Base-by-base conservation (phyloP, 1,140 invertebrate species). In the Trichonephila clavipes region DNA sequence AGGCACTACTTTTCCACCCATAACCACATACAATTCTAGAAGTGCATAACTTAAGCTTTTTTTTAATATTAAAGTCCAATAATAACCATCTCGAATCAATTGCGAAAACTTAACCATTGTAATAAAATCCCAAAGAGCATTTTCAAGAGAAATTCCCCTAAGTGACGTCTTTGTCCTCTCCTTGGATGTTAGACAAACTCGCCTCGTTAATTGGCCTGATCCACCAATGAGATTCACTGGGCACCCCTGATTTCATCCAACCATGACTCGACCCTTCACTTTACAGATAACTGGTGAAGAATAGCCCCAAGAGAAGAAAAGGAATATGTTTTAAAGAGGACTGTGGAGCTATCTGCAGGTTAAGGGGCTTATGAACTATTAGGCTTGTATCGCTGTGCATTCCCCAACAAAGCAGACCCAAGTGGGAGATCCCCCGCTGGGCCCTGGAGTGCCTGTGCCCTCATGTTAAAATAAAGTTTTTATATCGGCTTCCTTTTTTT, bases 281-380 rank as follows among this genome's bases (percentile, higher is more conserved):
- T 77, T 28, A 34, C 14, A 21, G 21, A 64, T 64, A 64, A 64
- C 62, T 21, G 62, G 62, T 19, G 5, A 18, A 64, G 14, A 77
- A 28, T 34, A 40, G 66, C 72, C 6, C 2, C 51, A 61, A 61
- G 10, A 51, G 58, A 34, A 61, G 24, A 82, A 90, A 82, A 62
- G 51, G 69, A 81, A 90, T 90, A 81, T 64, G 51, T 61, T 90
- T 82, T 61, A 44, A 58, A 83, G 66, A 28, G 88, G n/a, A 77
- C 72, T 34, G 44, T n/a, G 72, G 21, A 82, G 69, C 44, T 64
- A 88, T 44, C 89, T 62, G 18, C 89, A 81, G 69, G 72, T 62
- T 82, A 82, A 90, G 89, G 90, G 81, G 81, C 82, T 92, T 92
- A 92, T 92, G 64, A 93, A 88, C 92, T 93, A 93, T 93, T 93